Base-by-base conservation (phyloP, 30 jellyfish, hydroid and myxozoan species). In the Sanderia malayensis region DNA sequence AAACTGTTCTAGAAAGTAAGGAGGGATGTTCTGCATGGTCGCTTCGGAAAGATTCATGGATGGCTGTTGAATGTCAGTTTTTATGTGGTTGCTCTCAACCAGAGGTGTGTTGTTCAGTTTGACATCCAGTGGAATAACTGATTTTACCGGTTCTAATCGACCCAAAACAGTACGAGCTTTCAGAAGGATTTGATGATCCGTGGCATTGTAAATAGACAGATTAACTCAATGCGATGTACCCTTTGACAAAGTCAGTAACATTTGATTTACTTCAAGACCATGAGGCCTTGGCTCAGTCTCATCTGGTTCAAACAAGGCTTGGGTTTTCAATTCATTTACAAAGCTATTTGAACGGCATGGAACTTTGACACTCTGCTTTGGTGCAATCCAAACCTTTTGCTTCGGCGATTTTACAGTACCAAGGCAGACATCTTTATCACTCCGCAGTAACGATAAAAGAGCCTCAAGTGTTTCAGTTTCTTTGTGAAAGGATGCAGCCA, bases 271-370 rank as follows among this genome's bases (percentile, higher is more conserved):
- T 57, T 57, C 27, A 57, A n/a, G 68, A 20, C 68, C 68, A 24
- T 57, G 68, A 57, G 68, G 68, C 68, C 68, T 4, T 57, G 68
- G 68, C 22, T 57, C 68, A 57, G 68, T 57, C 68, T 57, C 68
- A 57, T 57, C 68, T 57, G 68, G 68, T 57, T 57, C 68, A 57
- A 57, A 57, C 68, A 57, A 57, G n/a, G 68, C 68, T 19, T 57
- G 68, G 68, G 68, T 57, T 57, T 57, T 57, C 68, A 57, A 57
- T 57, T 57, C 68, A 57, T 57, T 57, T 57, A 57, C 68, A 57
- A 57, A 24, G 31, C 68, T 20, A 57, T 57, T 19, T 11, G 31
- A 57, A 57, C 68, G 68, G n/a, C 27, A 57, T n/a, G 68, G 22
- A 24, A 57, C 31, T 57, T 57, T 57, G 8, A 57, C 8, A 24